Conservation (phyloP, 2,888 invertebrate genomes). For the Mythimna vitellina region DNA sequence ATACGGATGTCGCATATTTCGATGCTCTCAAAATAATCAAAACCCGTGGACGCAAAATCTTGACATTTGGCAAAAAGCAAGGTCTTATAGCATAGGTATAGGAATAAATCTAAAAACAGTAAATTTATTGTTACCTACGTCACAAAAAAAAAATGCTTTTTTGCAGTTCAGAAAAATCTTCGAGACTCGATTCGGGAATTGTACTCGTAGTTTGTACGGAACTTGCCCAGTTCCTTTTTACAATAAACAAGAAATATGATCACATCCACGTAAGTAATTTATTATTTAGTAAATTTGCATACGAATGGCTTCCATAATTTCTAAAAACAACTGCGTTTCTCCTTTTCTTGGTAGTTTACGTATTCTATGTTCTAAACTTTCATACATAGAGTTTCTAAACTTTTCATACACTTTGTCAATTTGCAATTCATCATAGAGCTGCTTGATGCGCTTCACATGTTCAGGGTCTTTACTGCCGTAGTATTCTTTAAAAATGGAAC, state of each 20-base stretch:
- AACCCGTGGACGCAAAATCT: too few species aligned
- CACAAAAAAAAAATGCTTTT: too few species aligned
- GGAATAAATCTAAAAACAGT: too few species aligned
- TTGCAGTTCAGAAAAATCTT: too few species aligned
- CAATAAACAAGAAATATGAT: neutral
- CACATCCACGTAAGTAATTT: neutral
- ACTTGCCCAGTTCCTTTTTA: too few species aligned
- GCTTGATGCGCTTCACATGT: slow-evolving; percentile 86
- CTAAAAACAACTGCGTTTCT: slow-evolving; percentile 37
- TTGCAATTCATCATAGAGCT: slow-evolving; percentile 90
- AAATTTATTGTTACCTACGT: too few species aligned
- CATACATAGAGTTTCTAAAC: neutral
- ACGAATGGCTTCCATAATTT: slow-evolving; percentile 29
- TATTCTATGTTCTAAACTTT: slow-evolving; percentile 31
- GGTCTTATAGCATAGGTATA: too few species aligned
- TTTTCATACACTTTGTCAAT: slow-evolving; percentile 72
- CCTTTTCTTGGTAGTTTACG: slow-evolving; percentile 30
- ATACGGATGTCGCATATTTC: too few species aligned
- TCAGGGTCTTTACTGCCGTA: slow-evolving; percentile 92
- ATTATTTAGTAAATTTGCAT: slow-evolving; percentile 15
- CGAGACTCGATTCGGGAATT: too few species aligned
- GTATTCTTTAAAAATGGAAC: slow-evolving; percentile 88
- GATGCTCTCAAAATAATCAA: too few species aligned
- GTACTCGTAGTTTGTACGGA: too few species aligned
- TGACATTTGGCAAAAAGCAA: too few species aligned